Evolutionary conservation across 2,888 invertebrate genomes (phyloP).

Genomic region (Syritta pipiens): DNA sequence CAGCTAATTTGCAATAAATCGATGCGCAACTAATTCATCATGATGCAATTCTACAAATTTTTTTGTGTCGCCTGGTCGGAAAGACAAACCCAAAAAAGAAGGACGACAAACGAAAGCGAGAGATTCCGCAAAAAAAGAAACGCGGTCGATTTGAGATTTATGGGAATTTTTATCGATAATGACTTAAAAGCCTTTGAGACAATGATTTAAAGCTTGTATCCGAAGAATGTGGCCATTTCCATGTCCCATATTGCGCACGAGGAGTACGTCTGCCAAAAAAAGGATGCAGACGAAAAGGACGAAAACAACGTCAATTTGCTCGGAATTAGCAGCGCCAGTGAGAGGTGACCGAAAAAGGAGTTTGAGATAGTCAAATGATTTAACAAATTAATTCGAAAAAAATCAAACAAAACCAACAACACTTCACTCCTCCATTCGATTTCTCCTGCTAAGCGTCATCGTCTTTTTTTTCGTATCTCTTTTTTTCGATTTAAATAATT

Average conservation of each 20-base stretch:
- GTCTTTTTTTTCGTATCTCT: constrained; percentile 26
- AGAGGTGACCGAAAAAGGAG: too few relatives aligned
- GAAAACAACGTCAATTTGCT: too few relatives aligned
- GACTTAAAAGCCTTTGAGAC: constrained; percentile 79
- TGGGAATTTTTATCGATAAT: constrained; percentile 79
- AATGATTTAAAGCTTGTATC: constrained; percentile 77
- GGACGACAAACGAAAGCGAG: constrained; percentile 22
- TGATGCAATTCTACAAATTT: constrained; percentile 65
- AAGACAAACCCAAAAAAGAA: too few relatives aligned
- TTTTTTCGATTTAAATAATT: constrained; percentile 20
- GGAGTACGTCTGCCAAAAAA: neutral
- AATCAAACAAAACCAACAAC: neutral
- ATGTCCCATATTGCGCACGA: constrained; percentile 1
- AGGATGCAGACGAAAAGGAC: too few relatives aligned
- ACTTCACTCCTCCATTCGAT: neutral
- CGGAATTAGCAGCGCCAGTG: too few relatives aligned
- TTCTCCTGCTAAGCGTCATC: too few relatives aligned
- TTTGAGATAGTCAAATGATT: neutral
- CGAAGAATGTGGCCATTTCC: constrained; percentile 36
- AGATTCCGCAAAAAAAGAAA: constrained; percentile 23
- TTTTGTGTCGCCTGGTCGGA: too few relatives aligned
- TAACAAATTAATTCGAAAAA: constrained; percentile 5
- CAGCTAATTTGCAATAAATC: constrained; percentile 65
- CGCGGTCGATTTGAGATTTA: constrained; percentile 75
- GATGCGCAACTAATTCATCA: constrained; percentile 66